Conservation (phyloP, 2,888 invertebrate genomes). For the Nysson spinosus region DNA sequence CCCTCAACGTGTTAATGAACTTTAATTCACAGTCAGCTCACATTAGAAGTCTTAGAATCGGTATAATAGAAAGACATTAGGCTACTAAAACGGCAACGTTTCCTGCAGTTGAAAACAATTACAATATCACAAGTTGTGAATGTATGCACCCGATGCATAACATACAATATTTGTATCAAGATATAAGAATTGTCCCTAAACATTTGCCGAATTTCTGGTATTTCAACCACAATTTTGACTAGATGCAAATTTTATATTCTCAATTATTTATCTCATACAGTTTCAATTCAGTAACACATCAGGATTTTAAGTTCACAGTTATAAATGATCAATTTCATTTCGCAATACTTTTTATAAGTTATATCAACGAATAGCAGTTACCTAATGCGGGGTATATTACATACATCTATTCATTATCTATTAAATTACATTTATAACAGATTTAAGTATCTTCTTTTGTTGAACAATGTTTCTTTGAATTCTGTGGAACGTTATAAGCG, state of each 20-base stretch:
- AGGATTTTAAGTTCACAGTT: not conserved
- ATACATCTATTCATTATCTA: constrained; percentile 18
- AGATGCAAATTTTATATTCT: not conserved
- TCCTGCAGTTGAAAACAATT: constrained; percentile 7
- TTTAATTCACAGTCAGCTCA: not conserved
- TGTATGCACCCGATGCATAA: constrained; percentile 9
- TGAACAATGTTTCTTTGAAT: constrained; percentile 9
- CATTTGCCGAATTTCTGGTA: constrained; percentile 2
- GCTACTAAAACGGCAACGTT: constrained; percentile 24
- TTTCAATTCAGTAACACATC: not conserved
- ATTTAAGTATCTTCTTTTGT: constrained; percentile 19
- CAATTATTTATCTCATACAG: not conserved
- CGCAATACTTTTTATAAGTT: not conserved
- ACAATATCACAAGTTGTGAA: constrained; percentile 24
- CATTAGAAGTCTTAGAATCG: constrained; percentile 1
- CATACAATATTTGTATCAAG: constrained; percentile 7
- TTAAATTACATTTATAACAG: constrained; percentile 11
- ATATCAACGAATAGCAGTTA: not conserved
- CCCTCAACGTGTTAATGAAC: too few species aligned
- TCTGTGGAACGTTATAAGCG: constrained; percentile 30
- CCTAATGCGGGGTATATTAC: constrained; percentile 1
- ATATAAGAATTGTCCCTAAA: too few species aligned
- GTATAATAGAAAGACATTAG: constrained; percentile 18
- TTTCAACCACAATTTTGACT: not conserved
- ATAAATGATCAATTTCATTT: not conserved